phyloP scores from a whole-genome alignment of 2,113 vertebrate species.

The Notiomystis cincta region DNA sequence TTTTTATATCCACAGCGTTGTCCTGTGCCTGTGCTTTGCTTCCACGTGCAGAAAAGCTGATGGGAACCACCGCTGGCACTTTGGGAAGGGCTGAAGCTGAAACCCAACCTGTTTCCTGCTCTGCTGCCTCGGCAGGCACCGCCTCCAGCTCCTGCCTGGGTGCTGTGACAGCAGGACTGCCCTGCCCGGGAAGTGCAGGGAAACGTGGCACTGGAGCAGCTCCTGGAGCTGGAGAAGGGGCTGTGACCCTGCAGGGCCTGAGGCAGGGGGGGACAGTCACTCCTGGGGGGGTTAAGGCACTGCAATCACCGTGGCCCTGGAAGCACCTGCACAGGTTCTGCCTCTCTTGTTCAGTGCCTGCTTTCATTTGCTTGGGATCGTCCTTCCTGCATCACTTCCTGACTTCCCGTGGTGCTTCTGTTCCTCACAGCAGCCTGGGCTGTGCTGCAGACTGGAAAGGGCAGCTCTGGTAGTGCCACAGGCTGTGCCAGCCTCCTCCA shows the following conservation, averaged over 20 bases:
- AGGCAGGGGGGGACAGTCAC: background rate
- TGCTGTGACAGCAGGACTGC: background rate
- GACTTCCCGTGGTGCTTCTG: background rate
- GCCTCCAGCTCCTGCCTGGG: background rate
- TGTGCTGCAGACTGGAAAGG: background rate
- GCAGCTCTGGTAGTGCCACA: background rate
- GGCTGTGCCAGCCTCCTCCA: background rate
- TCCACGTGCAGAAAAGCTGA: background rate
- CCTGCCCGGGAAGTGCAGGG: fast-evolving
- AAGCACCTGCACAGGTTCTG: background rate
- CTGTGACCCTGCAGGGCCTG: background rate
- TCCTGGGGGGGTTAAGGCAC: fast-evolving
- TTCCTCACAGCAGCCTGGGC: background rate
- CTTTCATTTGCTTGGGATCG: background rate
- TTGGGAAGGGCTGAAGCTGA: background rate
- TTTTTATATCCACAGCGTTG: background rate
- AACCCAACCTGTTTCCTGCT: background rate
- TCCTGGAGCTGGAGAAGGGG: background rate
- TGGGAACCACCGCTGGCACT: background rate
- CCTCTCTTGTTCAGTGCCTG: background rate
- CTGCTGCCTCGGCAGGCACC: background rate
- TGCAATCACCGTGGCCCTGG: background rate
- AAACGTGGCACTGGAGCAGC: background rate
- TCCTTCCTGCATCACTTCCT: background rate
- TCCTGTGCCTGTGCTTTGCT: background rate